Percentiles rank a stretch among this genome's conserved stretches.
Conservation (phyloP, 1,140 invertebrate genomes). For the Ceratina australensis region DNA sequence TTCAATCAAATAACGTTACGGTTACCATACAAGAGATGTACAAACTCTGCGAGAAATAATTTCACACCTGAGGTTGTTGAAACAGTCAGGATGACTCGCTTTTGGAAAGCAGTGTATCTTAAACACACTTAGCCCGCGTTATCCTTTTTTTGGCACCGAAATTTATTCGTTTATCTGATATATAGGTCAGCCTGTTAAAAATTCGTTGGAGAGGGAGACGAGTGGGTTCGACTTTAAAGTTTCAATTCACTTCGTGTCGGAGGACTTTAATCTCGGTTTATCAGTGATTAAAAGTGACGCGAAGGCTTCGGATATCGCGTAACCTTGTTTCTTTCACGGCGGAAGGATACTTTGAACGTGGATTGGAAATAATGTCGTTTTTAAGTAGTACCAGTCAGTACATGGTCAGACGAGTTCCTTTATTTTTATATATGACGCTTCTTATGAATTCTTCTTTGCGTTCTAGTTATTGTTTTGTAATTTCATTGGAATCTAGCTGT, state of each 20-base stretch:
- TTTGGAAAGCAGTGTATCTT: no score
- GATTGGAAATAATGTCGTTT: neutral
- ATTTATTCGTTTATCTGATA: conserved; percentile 57
- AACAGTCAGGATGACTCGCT: no score
- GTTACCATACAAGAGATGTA: no score
- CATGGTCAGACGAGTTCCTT: neutral
- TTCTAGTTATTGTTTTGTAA: neutral
- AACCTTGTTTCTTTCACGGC: neutral
- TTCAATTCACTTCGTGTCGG: neutral
- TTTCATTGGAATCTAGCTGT: neutral
- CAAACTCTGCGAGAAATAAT: no score
- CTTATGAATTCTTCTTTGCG: neutral
- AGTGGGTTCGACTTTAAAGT: conserved; percentile 31
- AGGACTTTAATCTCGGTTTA: conserved; percentile 20
- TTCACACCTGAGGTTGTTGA: neutral
- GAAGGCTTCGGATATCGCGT: neutral
- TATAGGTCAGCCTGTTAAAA: conserved; percentile 69
- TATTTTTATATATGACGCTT: no score
- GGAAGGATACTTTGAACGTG: neutral
- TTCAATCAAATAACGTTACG: no score
- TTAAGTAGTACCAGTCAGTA: neutral
- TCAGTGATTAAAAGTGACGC: conserved; percentile 1
- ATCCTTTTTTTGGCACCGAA: conserved; percentile 22
- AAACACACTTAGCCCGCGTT: no score
- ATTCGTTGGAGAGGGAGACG: conserved; percentile 41